Evolutionary conservation across 2,888 invertebrate genomes (phyloP).

Genomic region (Andricus quercusramuli): DNA sequence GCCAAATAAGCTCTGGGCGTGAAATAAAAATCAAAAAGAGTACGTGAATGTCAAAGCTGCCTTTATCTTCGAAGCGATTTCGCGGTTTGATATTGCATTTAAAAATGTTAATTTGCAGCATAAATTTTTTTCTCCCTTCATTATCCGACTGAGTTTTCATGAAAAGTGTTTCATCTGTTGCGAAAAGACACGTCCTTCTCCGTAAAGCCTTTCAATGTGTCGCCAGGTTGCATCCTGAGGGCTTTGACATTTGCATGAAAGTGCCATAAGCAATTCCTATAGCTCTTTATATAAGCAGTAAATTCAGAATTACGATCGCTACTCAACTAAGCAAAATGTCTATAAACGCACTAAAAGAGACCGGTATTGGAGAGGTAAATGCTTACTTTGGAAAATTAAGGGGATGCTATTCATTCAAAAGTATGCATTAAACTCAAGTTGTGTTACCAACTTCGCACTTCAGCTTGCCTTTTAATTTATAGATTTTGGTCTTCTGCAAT

Average conservation of each 20-base stretch:
- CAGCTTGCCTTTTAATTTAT: background rate
- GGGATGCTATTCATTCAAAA: background rate
- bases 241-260: constrained; percentile 60
- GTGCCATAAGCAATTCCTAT: constrained; percentile 57
- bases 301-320: constrained; percentile 61
- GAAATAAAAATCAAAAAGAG: constrained; percentile 24
- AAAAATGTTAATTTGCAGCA: constrained; percentile 14
- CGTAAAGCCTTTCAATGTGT: constrained; percentile 35
- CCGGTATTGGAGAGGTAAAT: constrained; percentile 10
- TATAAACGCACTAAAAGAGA: constrained; percentile 45
- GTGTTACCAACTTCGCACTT: background rate
- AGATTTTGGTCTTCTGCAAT: background rate
- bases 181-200: constrained; percentile 20
- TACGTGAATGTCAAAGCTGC: background rate
- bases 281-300: constrained; percentile 59
- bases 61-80: constrained; percentile 11
- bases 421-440: background rate
- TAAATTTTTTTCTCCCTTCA: background rate
- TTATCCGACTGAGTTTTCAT: constrained; percentile 37
- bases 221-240: constrained; percentile 44
- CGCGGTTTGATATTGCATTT: constrained; percentile 34
- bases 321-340: constrained; percentile 47
- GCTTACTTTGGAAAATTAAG: constrained; percentile 26
- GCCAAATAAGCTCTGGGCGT: constrained; percentile 9
- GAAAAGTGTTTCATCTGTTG: constrained; percentile 34